These are phyloP conservation scores for Ctenicera cuprea DNA, from an alignment of 2,888 invertebrate genomes.

Conservation along the genomic window DNA sequence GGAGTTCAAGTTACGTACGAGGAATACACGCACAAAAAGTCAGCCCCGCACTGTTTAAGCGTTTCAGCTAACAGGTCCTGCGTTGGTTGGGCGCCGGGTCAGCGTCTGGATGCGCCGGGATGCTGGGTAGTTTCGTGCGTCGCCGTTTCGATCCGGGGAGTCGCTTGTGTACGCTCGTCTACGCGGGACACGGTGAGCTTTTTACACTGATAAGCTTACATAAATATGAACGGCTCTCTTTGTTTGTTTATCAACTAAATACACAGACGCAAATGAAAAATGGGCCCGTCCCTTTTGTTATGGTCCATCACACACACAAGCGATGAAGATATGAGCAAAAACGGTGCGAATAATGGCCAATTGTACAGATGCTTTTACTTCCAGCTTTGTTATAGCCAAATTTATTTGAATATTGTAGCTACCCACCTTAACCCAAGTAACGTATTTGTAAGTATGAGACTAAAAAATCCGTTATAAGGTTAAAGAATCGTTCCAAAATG, in stretches of 20 bases:
- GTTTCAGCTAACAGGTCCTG: constrained; percentile 57
- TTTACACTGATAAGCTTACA: constrained; percentile 28
- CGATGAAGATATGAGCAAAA: constrained; percentile 9
- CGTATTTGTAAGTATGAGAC: not conserved
- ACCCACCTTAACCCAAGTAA: not conserved
- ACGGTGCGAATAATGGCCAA: constrained; percentile 12
- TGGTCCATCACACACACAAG: constrained; percentile 4
- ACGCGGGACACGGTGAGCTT: constrained; percentile 18
- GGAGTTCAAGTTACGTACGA: constrained; percentile 23
- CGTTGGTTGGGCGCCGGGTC: constrained; percentile 49
- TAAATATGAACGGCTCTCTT: constrained; percentile 32
- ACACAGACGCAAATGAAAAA: constrained; percentile 22
- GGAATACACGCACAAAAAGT: constrained; percentile 44
- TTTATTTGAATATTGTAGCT: not conserved
- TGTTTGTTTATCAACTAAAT: constrained; percentile 29
- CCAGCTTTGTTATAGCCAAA: constrained; percentile 2
- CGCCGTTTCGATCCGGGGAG: constrained; percentile 60
- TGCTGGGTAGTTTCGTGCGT: constrained; percentile 55
- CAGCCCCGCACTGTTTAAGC: constrained; percentile 51
- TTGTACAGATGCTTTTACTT: constrained; percentile 7
- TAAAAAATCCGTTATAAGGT: not conserved
- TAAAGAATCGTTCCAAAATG: no score
- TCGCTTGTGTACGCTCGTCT: constrained; percentile 28
- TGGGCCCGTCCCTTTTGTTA: constrained; percentile 14
- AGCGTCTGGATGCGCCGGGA: constrained; percentile 58